Evolutionary conservation across 2,888 invertebrate genomes (phyloP).

Genomic region (Phytoseiulus persimilis): DNA sequence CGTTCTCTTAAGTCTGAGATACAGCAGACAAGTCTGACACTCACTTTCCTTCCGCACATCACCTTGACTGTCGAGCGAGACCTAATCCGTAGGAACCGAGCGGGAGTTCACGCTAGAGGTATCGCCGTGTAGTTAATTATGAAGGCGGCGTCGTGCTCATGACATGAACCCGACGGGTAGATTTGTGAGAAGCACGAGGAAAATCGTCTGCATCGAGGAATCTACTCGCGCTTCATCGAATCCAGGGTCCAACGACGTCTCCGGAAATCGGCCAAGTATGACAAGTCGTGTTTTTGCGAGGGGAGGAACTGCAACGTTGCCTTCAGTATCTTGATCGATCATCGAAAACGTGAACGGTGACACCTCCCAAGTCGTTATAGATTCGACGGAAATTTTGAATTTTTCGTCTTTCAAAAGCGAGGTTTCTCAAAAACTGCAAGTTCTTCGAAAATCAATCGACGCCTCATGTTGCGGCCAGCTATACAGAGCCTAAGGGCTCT

Average conservation of each 20-base stretch:
- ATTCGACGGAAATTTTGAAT: neutral
- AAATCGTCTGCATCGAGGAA: neutral
- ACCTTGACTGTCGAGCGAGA: too few species aligned
- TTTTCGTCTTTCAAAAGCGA: neutral
- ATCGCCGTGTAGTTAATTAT: too few species aligned
- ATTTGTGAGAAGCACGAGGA: neutral
- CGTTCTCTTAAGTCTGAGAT: too few species aligned
- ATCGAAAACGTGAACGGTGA: neutral
- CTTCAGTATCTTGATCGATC: neutral
- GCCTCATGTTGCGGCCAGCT: too few species aligned
- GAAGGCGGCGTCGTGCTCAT: too few species aligned
- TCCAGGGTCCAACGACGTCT: neutral
- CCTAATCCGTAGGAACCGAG: too few species aligned
- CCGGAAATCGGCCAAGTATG: neutral
- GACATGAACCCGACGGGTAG: neutral
- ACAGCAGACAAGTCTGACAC: too few species aligned
- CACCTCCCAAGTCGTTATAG: neutral
- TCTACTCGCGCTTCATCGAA: neutral
- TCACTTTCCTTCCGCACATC: too few species aligned
- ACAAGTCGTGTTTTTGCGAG: neutral
- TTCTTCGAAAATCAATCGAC: neutral
- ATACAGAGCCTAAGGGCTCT: too few species aligned
- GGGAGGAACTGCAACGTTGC: neutral
- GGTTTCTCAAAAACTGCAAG: neutral
- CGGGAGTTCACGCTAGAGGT: too few species aligned